Evolutionary conservation across 2,797 vertebrate genomes (phyloP).

Genomic region (Parotocinclus haroldoi): DNA sequence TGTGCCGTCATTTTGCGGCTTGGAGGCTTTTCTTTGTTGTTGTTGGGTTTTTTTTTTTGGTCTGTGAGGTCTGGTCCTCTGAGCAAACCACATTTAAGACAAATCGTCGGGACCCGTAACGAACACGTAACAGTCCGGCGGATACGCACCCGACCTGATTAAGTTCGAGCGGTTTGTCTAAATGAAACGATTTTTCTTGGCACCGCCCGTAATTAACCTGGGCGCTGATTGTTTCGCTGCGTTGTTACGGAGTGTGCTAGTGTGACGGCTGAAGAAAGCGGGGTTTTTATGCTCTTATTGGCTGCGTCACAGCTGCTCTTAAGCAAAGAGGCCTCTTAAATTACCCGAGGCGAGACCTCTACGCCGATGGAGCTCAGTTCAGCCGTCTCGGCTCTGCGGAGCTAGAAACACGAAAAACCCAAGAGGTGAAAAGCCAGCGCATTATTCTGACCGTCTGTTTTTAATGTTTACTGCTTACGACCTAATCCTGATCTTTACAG

Average conservation of each 20-base stretch:
- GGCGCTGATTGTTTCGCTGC: slow-evolving; percentile 44
- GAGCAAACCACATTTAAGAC: neutral
- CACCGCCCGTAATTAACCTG: slow-evolving; percentile 49
- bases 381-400: slow-evolving; percentile 37
- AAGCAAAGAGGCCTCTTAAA: slow-evolving; percentile 52
- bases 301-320: slow-evolving; percentile 56
- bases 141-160: slow-evolving; percentile 36
- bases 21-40: slow-evolving; percentile 8
- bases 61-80: too few relatives aligned
- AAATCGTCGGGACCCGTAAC: slow-evolving; percentile 7
- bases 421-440: slow-evolving; percentile 46
- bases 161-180: slow-evolving; percentile 21
- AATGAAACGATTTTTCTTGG: slow-evolving; percentile 47
- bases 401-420: slow-evolving; percentile 32
- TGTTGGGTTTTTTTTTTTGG: slow-evolving; percentile 3
- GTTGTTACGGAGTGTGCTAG: slow-evolving; percentile 43
- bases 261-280: slow-evolving; percentile 44
- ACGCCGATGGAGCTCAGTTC: slow-evolving; percentile 43
- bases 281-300: slow-evolving; percentile 37
- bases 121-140: slow-evolving; percentile 18
- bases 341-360: slow-evolving; percentile 51
- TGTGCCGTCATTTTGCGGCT: slow-evolving; percentile 7
- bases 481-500: slow-evolving; percentile 35
- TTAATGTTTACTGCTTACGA: slow-evolving; percentile 38
- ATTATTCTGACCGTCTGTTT: slow-evolving; percentile 52